A percentile compares a stretch with the other conserved stretches of the same genome.
Evolutionary conservation across 2,113 vertebrate genomes (phyloP).

Genomic region (Aythya baeri): DNA sequence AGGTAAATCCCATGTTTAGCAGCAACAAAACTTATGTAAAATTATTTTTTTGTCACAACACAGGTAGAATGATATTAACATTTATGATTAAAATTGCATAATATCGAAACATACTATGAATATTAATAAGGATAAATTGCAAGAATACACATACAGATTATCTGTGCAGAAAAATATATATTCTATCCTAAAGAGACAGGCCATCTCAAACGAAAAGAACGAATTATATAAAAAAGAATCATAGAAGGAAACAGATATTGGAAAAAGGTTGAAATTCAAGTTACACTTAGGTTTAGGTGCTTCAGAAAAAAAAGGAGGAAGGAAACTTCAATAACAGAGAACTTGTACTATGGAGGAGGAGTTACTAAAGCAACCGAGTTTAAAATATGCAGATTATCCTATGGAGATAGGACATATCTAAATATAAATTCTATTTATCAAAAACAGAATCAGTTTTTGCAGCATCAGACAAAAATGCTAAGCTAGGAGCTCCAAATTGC

Average conservation of each 20-base stretch:
- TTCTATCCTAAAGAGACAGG: background rate
- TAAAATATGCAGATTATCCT: background rate
- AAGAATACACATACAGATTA: background rate
- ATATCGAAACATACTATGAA: background rate
- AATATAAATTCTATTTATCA: background rate
- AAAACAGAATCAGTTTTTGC: background rate
- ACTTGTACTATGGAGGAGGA: background rate
- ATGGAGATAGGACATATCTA: background rate
- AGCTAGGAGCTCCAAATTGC: background rate
- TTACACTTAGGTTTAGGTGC: background rate
- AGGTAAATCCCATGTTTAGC: background rate
- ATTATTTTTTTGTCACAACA: background rate
- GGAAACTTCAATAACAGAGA: background rate
- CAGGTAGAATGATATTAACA: background rate
- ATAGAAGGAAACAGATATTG: background rate
- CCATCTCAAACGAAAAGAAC: background rate
- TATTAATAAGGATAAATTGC: background rate
- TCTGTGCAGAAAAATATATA: background rate
- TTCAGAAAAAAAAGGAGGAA: background rate
- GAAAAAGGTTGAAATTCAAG: background rate
- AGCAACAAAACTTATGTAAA: background rate
- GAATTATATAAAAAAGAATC: background rate
- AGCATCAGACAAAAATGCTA: background rate
- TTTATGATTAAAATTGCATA: background rate
- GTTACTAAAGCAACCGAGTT: background rate